Conservation (phyloP, 1,140 invertebrate species). For the Papilio helenus region DNA sequence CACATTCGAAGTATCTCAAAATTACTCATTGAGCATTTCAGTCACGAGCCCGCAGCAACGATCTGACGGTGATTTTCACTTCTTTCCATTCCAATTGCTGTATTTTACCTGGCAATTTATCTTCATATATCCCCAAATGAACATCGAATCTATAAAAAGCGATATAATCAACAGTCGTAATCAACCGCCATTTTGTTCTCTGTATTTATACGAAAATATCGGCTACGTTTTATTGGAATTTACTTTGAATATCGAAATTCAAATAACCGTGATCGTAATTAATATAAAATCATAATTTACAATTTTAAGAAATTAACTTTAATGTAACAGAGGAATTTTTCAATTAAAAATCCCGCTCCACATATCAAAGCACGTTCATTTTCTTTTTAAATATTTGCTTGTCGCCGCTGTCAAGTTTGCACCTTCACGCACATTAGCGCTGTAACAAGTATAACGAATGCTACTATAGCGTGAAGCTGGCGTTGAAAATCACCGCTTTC, state of each 20-base stretch:
- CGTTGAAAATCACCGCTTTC: conserved; percentile 65
- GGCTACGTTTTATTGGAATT: neutral
- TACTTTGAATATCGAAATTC: conserved; percentile 12
- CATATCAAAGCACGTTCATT: neutral
- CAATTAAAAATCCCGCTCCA: conserved; percentile 15
- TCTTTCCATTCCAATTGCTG: conserved; percentile 79
- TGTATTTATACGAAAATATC: conserved; percentile 23
- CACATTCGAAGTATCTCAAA: conserved; percentile 75
- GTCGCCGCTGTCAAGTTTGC: conserved; percentile 46
- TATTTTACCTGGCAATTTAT: conserved; percentile 76
- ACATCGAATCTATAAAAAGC: conserved; percentile 29
- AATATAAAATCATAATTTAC: neutral
- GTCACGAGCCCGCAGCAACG: conserved; percentile 71
- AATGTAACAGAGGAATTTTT: neutral
- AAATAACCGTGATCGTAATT: neutral
- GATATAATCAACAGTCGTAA: conserved; percentile 28
- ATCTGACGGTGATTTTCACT: conserved; percentile 79
- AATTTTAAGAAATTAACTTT: neutral
- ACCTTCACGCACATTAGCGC: conserved; percentile 63
- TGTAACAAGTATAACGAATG: conserved; percentile 55
- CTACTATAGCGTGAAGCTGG: conserved; percentile 63
- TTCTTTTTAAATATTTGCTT: conserved; percentile 36
- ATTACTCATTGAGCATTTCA: conserved; percentile 79
- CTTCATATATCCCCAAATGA: conserved; percentile 63
- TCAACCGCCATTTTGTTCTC: conserved; percentile 24